Base-by-base conservation (phyloP, 2,113 vertebrate species). In the Heterocephalus glaber region DNA sequence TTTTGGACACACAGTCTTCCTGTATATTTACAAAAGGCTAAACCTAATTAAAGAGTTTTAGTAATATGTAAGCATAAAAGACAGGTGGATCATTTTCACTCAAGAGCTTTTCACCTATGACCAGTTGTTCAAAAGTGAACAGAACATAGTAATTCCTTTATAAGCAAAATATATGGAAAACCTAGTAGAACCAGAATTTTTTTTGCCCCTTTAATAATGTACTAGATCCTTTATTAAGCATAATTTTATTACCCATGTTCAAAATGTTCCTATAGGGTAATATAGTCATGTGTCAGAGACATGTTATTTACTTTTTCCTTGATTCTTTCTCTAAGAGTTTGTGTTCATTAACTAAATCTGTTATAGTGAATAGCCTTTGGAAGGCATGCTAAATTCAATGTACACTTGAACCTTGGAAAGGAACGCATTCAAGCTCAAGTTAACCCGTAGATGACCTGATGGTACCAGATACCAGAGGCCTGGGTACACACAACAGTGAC, bases 211-310 rank as follows among this genome's bases (percentile, higher is more conserved):
- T 97, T 86, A 91, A 92, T 97, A 98, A 90, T 81, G 88, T 14
- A 22, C 63, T 97, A 97, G 89, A 90, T 97, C 92, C 96, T 89
- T 94, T 90, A 97, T 98, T 98, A 98, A 97, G 96, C 97, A 84
- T 94, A 97, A 97, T 89, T 97, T 95, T 52, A 98, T 94, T 92
- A 97, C 97, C 96, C 96, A 95, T 86, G 95, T 96, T 92, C 92
- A 98, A 97, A 97, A 92, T 94, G 89, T 95, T 96, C 89, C 97
- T 58, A 58, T 72, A 98, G 92, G 95, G 98, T 94, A 97, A 98
- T 96, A 97, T 97, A 97, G 97, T 97, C 93, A 87, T 94, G 97
- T 97, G 96, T 95, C 98, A 93, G 86, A 65, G 87, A 56, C 66
- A 14, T 14, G 96, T 97, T 95, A 97, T 98, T 98, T 97, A 84